phyloP scores from a whole-genome alignment of 2,888 invertebrate species.

The Diplazon laetatorius region DNA sequence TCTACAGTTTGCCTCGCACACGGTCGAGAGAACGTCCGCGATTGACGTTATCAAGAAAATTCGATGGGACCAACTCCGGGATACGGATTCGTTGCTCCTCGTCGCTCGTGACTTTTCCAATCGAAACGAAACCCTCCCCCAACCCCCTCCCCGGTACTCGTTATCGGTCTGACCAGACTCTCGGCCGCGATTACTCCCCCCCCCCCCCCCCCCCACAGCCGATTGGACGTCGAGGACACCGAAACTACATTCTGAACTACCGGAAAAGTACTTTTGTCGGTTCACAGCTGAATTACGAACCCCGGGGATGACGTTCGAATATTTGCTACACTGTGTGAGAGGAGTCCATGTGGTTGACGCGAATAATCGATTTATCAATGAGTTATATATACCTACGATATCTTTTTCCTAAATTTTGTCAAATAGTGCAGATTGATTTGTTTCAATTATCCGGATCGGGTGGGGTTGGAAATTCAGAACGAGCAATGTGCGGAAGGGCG shows the following conservation, averaged over 20 bases:
- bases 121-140: slow-evolving; percentile 51
- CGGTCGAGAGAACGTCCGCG: slow-evolving; percentile 38
- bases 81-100: slow-evolving; percentile 17
- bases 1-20: slow-evolving; percentile 40
- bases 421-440: too few relatives aligned
- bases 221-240: slow-evolving; percentile 31
- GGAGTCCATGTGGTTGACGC: neutral
- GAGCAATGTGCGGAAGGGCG: too few relatives aligned
- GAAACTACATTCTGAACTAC: slow-evolving; percentile 33
- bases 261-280: slow-evolving; percentile 26
- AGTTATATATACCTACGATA: too few relatives aligned
- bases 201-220: too few relatives aligned
- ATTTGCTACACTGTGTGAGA: neutral
- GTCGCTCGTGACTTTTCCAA: slow-evolving; percentile 59
- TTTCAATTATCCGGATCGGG: too few relatives aligned
- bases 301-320: too few relatives aligned
- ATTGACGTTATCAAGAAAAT: slow-evolving; percentile 63
- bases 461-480: too few relatives aligned
- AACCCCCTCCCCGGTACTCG: too few relatives aligned
- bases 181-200: slow-evolving; percentile 56
- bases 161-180: slow-evolving; percentile 60
- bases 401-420: too few relatives aligned
- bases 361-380: too few relatives aligned
- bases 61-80: slow-evolving; percentile 37
- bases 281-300: slow-evolving; percentile 19